These are phyloP conservation scores for Anthopleura sola DNA, from an alignment of 64 coral and sea anemone genomes.

Conservation along the genomic window DNA sequence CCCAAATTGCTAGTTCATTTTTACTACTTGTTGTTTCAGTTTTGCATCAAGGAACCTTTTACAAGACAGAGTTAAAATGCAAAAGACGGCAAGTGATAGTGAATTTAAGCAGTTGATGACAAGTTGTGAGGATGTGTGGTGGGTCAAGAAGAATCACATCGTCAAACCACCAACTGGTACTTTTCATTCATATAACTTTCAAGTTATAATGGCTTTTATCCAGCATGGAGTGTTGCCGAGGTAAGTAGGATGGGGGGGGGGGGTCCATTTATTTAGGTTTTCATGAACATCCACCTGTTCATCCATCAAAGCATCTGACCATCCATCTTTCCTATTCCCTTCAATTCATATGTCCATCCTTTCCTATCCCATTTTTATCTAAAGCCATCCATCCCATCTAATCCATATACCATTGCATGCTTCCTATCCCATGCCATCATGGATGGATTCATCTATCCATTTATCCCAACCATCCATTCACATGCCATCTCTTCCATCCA, in stretches of 20 bases:
- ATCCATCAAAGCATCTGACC: neutral
- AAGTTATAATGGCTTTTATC: conserved; percentile 87
- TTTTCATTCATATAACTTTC: conserved; percentile 98
- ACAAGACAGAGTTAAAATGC: conserved; percentile 39
- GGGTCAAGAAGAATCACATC: conserved; percentile 78
- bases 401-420: too few relatives aligned
- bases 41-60: conserved; percentile 63
- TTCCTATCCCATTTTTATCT: neutral
- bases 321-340: neutral
- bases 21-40: conserved; percentile 11
- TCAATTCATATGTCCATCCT: neutral
- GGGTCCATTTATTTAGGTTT: too few relatives aligned
- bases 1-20: too few relatives aligned
- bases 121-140: conserved; percentile 88
- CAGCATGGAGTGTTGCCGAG: conserved; percentile 63
- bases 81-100: conserved; percentile 19
- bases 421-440: neutral
- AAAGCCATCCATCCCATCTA: neutral
- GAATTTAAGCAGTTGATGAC: conserved; percentile 45
- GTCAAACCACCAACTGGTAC: conserved; percentile 80
- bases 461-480: neutral
- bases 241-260: too few relatives aligned
- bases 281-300: too few relatives aligned
- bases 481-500: neutral
- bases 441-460: neutral